phyloP scores from a whole-genome alignment of 2,888 invertebrate genomes.

The Pantelozetes paolii region DNA sequence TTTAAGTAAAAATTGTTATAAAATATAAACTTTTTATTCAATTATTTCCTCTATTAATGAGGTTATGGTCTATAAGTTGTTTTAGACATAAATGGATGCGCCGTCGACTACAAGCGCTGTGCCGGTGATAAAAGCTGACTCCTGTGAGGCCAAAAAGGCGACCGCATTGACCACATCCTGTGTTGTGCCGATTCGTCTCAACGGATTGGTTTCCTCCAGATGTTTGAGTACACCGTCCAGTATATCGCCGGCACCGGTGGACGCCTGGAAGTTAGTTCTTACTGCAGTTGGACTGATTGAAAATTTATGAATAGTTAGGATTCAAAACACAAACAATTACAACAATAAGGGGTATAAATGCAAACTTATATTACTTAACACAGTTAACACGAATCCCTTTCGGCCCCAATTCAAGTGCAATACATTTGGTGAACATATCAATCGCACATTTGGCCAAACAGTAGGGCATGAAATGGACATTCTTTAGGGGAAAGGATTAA shows the following conservation, averaged over 20 bases:
- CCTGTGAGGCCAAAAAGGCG: constrained; percentile 73
- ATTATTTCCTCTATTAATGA: too few species aligned
- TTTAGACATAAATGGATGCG: background rate
- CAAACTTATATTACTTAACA: constrained; percentile 37
- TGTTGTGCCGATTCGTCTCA: constrained; percentile 50
- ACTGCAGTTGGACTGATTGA: constrained; percentile 44
- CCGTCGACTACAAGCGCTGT: constrained; percentile 75
- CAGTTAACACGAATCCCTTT: constrained; percentile 37
- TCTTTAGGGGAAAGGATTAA: background rate
- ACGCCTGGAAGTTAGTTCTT: constrained; percentile 46
- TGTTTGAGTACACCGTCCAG: constrained; percentile 38
- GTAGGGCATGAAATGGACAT: constrained; percentile 38
- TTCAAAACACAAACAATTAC: constrained; percentile 44
- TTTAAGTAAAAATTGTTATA: too few species aligned
- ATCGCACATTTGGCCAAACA: constrained; percentile 38
- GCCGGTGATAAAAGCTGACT: constrained; percentile 76
- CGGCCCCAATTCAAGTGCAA: constrained; percentile 37
- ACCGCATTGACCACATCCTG: constrained; percentile 75
- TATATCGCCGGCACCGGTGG: constrained; percentile 39
- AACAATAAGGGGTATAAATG: background rate
- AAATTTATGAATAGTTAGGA: too few species aligned
- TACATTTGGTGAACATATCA: constrained; percentile 38
- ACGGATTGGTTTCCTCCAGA: constrained; percentile 37
- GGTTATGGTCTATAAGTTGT: too few species aligned
- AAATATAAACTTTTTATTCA: too few species aligned